Evolutionary conservation across 2,797 vertebrate species (phyloP).

Genomic region (Streptopelia turtur): DNA sequence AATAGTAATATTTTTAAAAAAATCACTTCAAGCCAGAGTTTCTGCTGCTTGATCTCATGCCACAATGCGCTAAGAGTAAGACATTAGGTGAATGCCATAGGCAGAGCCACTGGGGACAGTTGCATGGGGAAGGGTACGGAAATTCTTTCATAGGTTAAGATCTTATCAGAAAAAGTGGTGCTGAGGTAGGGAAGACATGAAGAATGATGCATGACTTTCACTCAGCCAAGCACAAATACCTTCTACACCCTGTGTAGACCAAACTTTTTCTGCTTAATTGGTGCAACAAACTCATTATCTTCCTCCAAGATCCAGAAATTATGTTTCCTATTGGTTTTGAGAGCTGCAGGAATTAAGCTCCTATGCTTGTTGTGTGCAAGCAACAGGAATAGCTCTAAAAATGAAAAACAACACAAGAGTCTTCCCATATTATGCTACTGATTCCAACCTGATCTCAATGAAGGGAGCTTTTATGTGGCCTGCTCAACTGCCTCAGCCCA

Average conservation of each 20-base stretch:
- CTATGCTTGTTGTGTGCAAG: not conserved
- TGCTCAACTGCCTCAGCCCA: constrained; percentile 1
- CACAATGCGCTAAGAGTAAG: not conserved
- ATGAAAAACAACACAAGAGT: not conserved
- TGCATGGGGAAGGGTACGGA: not conserved
- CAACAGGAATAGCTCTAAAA: not conserved
- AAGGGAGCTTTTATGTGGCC: constrained; percentile 6
- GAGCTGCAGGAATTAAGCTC: not conserved
- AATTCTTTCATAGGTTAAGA: not conserved
- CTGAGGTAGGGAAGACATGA: not conserved
- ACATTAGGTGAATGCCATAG: not conserved
- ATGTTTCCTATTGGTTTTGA: not conserved
- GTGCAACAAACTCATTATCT: not conserved
- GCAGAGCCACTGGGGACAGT: not conserved
- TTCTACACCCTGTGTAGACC: not conserved
- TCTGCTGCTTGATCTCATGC: not conserved
- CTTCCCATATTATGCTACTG: not conserved
- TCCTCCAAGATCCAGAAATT: not conserved
- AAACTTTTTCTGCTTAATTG: not conserved
- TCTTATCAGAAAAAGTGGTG: not conserved
- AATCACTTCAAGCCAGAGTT: not conserved
- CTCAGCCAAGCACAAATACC: not conserved
- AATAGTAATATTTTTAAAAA: too few relatives aligned
- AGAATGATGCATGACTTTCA: not conserved
- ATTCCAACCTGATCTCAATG: not conserved